A percentile compares a stretch with the other conserved stretches of the same genome.
phyloP scores from a whole-genome alignment of 1,140 invertebrate species.

The Drosophila watanabei region DNA sequence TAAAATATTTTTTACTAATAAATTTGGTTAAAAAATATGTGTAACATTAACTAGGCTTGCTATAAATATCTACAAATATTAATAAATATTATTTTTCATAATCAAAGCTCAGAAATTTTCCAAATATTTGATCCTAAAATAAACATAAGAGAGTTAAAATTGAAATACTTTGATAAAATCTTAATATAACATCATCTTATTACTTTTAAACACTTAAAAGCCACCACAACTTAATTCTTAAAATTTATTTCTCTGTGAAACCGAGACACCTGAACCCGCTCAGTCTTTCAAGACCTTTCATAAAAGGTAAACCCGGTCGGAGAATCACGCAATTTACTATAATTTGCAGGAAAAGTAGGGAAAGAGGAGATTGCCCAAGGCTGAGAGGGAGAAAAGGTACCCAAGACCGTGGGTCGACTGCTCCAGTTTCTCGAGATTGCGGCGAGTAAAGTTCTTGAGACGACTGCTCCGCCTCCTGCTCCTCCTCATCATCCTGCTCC shows the following conservation, averaged over 20 bases:
- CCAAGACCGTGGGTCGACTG: constrained; percentile 30
- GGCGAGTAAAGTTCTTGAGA: constrained; percentile 49
- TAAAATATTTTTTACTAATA: background rate
- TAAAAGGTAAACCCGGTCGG: constrained; percentile 46
- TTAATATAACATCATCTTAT: background rate
- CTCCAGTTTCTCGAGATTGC: constrained; percentile 72
- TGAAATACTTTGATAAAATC: background rate
- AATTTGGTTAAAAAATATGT: background rate
- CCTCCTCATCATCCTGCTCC: background rate
- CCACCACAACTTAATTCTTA: background rate
- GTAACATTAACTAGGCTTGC: background rate
- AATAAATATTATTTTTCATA: background rate
- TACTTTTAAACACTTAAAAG: background rate
- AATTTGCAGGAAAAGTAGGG: constrained; percentile 51
- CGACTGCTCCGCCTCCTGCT: background rate
- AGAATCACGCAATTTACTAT: constrained; percentile 83
- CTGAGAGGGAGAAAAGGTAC: background rate
- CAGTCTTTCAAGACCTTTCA: constrained; percentile 6
- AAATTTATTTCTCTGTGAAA: constrained; percentile 4
- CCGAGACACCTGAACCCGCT: constrained; percentile 52
- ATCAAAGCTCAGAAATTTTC: background rate
- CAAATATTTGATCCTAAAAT: background rate
- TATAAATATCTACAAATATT: background rate
- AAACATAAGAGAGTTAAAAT: background rate
- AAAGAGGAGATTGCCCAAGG: constrained; percentile 12